Conservation (phyloP, 2,888 invertebrate genomes). For the Acleris literana region DNA sequence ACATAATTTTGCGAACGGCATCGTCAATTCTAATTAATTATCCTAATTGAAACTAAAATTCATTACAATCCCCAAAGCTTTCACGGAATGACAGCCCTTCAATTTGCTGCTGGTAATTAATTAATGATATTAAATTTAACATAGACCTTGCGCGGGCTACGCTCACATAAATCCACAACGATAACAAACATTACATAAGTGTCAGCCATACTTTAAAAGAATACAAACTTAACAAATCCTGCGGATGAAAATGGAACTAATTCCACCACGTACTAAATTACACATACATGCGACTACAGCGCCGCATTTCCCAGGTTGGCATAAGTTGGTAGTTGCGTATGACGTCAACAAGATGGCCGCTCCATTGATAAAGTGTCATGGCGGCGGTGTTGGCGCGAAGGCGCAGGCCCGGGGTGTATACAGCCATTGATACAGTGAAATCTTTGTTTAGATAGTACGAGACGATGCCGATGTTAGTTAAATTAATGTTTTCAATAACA, state of each 20-base stretch:
- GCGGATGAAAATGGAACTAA: slow-evolving; percentile 13
- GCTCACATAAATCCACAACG: slow-evolving; percentile 55
- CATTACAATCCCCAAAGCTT: slow-evolving; percentile 10
- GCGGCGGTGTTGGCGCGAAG: slow-evolving; percentile 48
- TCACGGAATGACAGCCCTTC: slow-evolving; percentile 3
- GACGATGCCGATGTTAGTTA: slow-evolving; percentile 29
- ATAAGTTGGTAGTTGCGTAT: slow-evolving; percentile 43
- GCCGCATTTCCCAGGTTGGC: not conserved
- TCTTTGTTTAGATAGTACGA: slow-evolving; percentile 49
- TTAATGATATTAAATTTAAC: slow-evolving; percentile 16
- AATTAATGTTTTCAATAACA: too few species aligned
- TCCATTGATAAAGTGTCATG: slow-evolving; percentile 74
- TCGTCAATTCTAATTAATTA: too few species aligned
- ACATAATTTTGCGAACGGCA: too few species aligned
- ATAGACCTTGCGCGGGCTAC: slow-evolving; percentile 30
- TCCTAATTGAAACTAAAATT: slow-evolving; percentile 9
- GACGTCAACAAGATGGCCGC: slow-evolving; percentile 77
- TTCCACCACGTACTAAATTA: not conserved
- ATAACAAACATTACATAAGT: slow-evolving; percentile 70
- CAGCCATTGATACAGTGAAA: slow-evolving; percentile 72
- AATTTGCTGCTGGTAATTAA: slow-evolving; percentile 18
- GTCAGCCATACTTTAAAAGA: slow-evolving; percentile 49
- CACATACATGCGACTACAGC: slow-evolving; percentile 3
- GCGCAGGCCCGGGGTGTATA: slow-evolving; percentile 63
- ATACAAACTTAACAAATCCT: slow-evolving; percentile 4